Evolutionary conservation across 2,113 vertebrate genomes (phyloP), one percentile per base, ranked within the genome.

Genomic region (Mobula birostris): DNA sequence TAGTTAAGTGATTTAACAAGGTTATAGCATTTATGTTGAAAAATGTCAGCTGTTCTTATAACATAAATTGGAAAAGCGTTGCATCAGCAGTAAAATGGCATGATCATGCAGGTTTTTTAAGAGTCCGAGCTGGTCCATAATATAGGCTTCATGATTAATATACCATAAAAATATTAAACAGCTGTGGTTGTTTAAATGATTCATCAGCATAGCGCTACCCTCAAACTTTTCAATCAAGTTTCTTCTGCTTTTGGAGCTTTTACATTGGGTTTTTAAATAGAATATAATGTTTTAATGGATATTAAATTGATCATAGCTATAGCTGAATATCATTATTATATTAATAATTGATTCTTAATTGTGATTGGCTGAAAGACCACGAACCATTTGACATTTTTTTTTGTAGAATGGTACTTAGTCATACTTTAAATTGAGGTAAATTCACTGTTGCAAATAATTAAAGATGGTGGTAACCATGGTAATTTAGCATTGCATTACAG

Each of bases 101-200:
- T 76, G 68, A 93, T 12, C 72, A 76, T 93, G 91, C 91, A 93
- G 68, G 40, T 93, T 76, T 93, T 93, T 90, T 90, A 90, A 93
- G 40, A 56, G 91, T 93, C 68, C 36, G 70, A 93, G 70, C 68
- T 93, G 91, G 70, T 56, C 68, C 24, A 56, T 93, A 56, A 93
- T 93, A 76, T 93, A 93, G 72, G 91, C 61, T 93, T 93, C 91
- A 93, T 74, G 70, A 93, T 93, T 93, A 93, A 93, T 93, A 76
- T 93, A 93, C 91, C 70, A 93, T 93, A 93, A 93, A 93, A 72
- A 93, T 93, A 76, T 93, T 93, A 93, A 93, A 93, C 91, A 93
- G 91, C 91, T 93, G 91, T 93, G 91, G 70, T 93, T 93, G 91
- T 93, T 93, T 93, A 93, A 93, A 93, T 93, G 91, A 93, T 93